phyloP scores from a whole-genome alignment of 2,113 vertebrate species.

The Conger conger region DNA sequence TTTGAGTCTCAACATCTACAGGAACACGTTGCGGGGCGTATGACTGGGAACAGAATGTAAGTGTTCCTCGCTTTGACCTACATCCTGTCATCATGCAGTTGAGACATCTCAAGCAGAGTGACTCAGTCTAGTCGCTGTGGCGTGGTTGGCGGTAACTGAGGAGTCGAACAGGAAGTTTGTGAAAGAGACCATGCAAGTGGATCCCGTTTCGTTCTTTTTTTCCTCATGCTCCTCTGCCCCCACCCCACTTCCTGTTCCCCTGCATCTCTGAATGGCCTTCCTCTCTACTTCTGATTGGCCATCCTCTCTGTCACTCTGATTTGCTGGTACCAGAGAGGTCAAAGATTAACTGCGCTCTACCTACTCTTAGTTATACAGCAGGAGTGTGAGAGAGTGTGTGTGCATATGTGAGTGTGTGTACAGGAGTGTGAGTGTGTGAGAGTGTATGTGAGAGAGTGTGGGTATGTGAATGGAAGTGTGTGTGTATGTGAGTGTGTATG shows the following conservation, averaged over 20 bases:
- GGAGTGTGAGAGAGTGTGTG: neutral
- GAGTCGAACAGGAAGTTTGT: neutral
- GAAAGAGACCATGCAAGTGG: neutral
- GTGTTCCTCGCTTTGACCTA: neutral
- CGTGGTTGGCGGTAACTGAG: neutral
- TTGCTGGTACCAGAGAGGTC: neutral
- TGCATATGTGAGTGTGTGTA: neutral
- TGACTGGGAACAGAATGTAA: neutral
- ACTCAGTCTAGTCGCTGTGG: neutral
- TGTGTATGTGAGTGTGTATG: neutral
- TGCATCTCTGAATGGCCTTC: neutral
- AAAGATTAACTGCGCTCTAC: conserved; percentile 10
- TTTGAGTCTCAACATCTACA: neutral
- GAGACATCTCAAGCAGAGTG: neutral
- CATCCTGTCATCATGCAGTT: neutral
- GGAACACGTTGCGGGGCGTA: neutral
- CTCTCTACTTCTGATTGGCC: neutral
- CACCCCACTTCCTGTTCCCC: neutral
- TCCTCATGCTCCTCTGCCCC: too few relatives aligned
- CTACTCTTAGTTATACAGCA: conserved; percentile 18
- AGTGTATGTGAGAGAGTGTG: neutral
- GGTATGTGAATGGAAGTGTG: neutral
- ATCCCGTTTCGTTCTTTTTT: neutral
- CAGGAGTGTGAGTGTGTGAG: conserved; percentile 27
- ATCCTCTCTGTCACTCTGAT: neutral